Percentiles rank a stretch among this genome's conserved stretches.
phyloP scores from a whole-genome alignment of 2,888 invertebrate species.

The Pherbina coryleti region DNA sequence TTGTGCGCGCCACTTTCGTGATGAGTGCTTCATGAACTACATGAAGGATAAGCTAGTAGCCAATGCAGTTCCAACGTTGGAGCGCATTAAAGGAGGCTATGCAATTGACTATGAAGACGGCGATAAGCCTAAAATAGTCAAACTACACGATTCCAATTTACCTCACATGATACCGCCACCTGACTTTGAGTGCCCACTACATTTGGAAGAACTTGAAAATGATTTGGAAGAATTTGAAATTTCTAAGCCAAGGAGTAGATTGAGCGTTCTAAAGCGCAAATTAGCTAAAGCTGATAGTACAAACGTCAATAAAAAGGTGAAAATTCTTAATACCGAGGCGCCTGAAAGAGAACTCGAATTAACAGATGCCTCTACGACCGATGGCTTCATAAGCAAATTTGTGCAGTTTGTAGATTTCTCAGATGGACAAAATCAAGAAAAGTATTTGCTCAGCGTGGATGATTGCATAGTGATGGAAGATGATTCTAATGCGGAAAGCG shows the following conservation, averaged over 20 bases:
- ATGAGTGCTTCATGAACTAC: slow-evolving; percentile 70
- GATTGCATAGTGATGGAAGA: neutral
- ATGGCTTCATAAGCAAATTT: slow-evolving; percentile 2
- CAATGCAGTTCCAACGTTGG: slow-evolving; percentile 70
- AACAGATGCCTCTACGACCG: neutral
- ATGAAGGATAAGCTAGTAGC: slow-evolving; percentile 70
- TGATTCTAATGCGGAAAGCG: too few relatives aligned
- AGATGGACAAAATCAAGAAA: slow-evolving; percentile 1
- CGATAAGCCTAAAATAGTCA: slow-evolving; percentile 52
- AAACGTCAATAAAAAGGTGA: neutral
- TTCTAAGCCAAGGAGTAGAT: neutral
- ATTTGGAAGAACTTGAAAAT: slow-evolving; percentile 41
- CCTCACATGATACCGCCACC: slow-evolving; percentile 60
- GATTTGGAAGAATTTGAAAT: neutral
- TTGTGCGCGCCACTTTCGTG: slow-evolving; percentile 72
- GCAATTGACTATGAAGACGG: slow-evolving; percentile 60
- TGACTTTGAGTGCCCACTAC: slow-evolving; percentile 53
- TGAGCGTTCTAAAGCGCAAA: neutral
- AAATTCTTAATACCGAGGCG: slow-evolving; percentile 16
- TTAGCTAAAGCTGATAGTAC: neutral
- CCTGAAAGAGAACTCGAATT: slow-evolving; percentile 3
- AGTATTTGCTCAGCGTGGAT: slow-evolving; percentile 7
- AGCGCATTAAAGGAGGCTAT: slow-evolving; percentile 53
- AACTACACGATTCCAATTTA: slow-evolving; percentile 47
- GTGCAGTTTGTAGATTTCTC: neutral